phyloP scores from a whole-genome alignment of 2,888 invertebrate species.

The Trissolcus japonicus region DNA sequence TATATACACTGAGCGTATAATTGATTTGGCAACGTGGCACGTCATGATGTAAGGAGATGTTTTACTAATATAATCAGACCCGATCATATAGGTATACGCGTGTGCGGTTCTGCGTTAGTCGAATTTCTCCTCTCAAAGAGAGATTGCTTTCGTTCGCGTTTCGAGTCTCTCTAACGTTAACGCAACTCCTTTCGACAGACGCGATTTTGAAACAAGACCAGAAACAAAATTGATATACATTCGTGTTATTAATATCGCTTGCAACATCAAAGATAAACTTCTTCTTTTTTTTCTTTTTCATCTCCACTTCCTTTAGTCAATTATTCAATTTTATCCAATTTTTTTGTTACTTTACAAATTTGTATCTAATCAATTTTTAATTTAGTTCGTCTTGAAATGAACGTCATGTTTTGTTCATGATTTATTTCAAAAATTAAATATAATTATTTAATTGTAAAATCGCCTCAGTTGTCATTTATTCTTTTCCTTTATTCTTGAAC shows the following conservation, averaged over 20 bases:
- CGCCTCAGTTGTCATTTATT: too few species aligned
- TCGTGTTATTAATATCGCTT: constrained; percentile 23
- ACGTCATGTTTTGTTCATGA: too few species aligned
- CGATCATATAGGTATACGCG: constrained; percentile 7
- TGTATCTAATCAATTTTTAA: background rate
- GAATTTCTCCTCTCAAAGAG: constrained; percentile 32
- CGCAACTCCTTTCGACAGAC: constrained; percentile 22
- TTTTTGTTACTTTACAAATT: background rate
- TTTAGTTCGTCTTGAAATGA: too few species aligned
- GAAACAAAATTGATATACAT: constrained; percentile 28
- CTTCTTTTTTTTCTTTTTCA: background rate
- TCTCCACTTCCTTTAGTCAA: background rate
- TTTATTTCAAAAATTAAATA: too few species aligned
- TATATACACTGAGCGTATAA: background rate
- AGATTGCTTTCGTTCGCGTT: constrained; percentile 26
- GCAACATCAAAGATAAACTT: constrained; percentile 9
- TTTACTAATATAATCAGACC: constrained; percentile 10
- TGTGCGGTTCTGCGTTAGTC: constrained; percentile 13
- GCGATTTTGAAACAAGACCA: constrained; percentile 31
- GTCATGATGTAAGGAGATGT: constrained; percentile 32
- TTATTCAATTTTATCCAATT: background rate
- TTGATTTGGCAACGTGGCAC: constrained; percentile 40
- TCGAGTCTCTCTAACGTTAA: constrained; percentile 6
- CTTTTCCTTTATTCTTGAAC: too few species aligned
- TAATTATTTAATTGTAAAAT: too few species aligned